phyloP scores from a whole-genome alignment of 2,797 vertebrate species.

The Neosilurus mollespiculum region DNA sequence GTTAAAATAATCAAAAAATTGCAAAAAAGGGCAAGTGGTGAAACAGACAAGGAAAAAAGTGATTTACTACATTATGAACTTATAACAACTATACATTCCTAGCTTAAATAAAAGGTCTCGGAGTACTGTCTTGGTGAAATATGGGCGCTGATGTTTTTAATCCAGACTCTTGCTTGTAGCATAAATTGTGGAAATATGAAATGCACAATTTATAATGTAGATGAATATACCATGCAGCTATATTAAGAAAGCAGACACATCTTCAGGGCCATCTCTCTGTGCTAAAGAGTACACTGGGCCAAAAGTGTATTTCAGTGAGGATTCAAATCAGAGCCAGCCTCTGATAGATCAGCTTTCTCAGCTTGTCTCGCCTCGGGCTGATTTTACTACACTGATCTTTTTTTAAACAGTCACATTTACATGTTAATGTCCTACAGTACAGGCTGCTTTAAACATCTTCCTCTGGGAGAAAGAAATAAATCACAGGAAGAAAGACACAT shows the following conservation, averaged over 20 bases:
- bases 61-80: not conserved
- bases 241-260: slow-evolving; percentile 40
- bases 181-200: slow-evolving; percentile 1
- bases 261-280: slow-evolving; percentile 45
- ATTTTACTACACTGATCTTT: slow-evolving; percentile 66
- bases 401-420: slow-evolving; percentile 67
- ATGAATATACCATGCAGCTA: slow-evolving; percentile 9
- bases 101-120: slow-evolving; percentile 7
- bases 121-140: slow-evolving; percentile 23
- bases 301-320: slow-evolving; percentile 63
- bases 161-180: not conserved
- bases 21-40: not conserved
- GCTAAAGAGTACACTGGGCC: slow-evolving; percentile 45
- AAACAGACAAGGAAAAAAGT: not conserved
- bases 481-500: slow-evolving; percentile 15
- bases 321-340: slow-evolving; percentile 74
- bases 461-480: slow-evolving; percentile 21
- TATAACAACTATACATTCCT: not conserved
- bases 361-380: slow-evolving; percentile 70
- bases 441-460: slow-evolving; percentile 49
- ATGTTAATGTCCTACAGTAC: slow-evolving; percentile 68
- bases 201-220: not conserved
- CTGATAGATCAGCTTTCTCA: slow-evolving; percentile 71
- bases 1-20: not conserved
- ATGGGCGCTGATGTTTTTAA: slow-evolving; percentile 7